These are phyloP conservation scores for Piaya cayana DNA, from an alignment of 2,113 vertebrate species.

Conservation along the genomic window DNA sequence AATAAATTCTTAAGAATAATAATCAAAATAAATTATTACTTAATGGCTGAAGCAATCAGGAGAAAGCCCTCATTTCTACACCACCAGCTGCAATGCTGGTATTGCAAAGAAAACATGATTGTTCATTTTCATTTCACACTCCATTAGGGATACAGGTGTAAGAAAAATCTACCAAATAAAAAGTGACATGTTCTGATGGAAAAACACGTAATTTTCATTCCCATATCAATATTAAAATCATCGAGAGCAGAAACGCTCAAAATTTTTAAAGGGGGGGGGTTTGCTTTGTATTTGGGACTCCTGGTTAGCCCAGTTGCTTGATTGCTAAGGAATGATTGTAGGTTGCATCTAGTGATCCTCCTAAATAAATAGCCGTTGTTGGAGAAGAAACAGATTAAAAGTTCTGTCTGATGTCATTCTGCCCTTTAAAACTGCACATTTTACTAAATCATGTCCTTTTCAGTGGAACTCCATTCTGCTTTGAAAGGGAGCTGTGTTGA, in stretches of 20 bases:
- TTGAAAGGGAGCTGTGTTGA: neutral
- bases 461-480: neutral
- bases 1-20: neutral
- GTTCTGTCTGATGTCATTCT: neutral
- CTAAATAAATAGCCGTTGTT: neutral
- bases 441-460: neutral
- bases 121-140: slow-evolving; percentile 20
- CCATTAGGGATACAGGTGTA: slow-evolving; percentile 4
- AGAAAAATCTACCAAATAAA: slow-evolving; percentile 19
- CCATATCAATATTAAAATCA: slow-evolving; percentile 3
- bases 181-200: neutral
- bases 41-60: neutral
- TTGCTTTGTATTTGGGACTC: neutral
- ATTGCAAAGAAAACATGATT: neutral
- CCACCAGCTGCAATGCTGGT: neutral
- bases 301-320: neutral
- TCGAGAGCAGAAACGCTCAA: neutral
- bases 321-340: neutral
- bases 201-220: neutral
- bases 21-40: neutral
- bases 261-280: neutral
- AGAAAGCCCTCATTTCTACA: neutral
- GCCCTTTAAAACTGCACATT: neutral
- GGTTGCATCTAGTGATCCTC: neutral
- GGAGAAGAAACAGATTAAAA: neutral